Evolutionary conservation across 2,113 vertebrate genomes (phyloP).

Genomic region (Pomatostomus ruficeps): DNA sequence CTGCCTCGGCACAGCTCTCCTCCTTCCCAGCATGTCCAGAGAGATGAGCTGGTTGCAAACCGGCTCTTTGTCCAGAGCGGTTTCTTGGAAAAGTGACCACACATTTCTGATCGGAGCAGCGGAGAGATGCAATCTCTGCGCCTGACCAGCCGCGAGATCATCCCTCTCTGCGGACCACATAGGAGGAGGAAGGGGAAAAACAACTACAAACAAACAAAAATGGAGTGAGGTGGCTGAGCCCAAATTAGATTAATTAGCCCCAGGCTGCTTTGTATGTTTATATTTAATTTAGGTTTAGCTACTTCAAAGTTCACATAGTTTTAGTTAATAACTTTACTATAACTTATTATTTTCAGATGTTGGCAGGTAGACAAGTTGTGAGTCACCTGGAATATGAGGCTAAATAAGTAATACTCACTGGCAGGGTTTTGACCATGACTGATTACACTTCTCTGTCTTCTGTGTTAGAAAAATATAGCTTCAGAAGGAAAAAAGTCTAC

Average conservation of each 20-base stretch:
- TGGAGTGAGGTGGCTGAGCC: conserved; percentile 13
- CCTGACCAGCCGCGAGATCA: not conserved
- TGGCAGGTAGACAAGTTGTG: conserved; percentile 63
- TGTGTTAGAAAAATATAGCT: conserved; percentile 53
- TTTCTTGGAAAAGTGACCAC: not conserved
- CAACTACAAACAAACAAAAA: conserved; percentile 58
- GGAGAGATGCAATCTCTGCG: not conserved
- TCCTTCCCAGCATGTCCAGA: not conserved
- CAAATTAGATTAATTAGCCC: conserved; percentile 54
- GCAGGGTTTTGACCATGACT: conserved; percentile 56
- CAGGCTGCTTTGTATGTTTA: conserved; percentile 48
- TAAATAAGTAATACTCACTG: conserved; percentile 60
- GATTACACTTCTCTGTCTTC: conserved; percentile 55
- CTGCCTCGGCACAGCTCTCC: not conserved
- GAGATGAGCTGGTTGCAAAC: not conserved
- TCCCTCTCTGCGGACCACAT: conserved; percentile 16
- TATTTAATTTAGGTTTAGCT: conserved; percentile 66
- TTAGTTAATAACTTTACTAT: conserved; percentile 66
- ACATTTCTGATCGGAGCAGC: not conserved
- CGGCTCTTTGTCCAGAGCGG: rapidly evolving
- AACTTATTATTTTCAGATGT: conserved; percentile 65
- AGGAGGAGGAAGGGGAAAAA: conserved; percentile 27
- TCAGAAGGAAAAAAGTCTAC: conserved; percentile 32
- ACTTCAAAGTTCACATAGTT: conserved; percentile 62
- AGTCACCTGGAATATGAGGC: conserved; percentile 62